Evolutionary conservation across 1,140 invertebrate genomes (phyloP), one percentile per base, ranked within the genome.

Genomic region (Halesus radiatus): DNA sequence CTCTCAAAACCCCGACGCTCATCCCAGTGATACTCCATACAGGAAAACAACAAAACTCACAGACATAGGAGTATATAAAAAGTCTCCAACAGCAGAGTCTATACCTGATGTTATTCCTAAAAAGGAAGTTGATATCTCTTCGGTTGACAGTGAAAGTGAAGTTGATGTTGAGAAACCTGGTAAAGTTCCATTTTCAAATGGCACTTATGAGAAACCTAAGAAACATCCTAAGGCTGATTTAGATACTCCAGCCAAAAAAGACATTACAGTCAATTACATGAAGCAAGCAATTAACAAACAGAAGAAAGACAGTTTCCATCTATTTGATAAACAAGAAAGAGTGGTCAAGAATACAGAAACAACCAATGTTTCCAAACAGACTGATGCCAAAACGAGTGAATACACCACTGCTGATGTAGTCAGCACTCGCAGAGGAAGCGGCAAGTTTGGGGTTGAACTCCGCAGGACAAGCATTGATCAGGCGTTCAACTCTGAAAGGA

Each of bases 391-490:
- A 32, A 66, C 18, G 20, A 60, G 18, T 73, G 68, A 56, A 22
- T 23, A 62, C 6, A 60, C 52, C 7, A 73, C 16, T 29, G 76
- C 74, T 26, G 81, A 83, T 56, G 64, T 76, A 83, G 84, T 88
- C 10, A 89, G 87, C 76, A 89, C 86, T 58, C 85, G 88, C 64
- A 86, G 89, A 76, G 89, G 90, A 7, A 88, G 89, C 75, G 92
- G 91, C 0, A 93, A 93, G 83, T 94, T 94, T 84, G 93, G 93
- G 50, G 91, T 94, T 26, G 91, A 91, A 79, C 87, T 93, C 26
- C 88, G 89, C 15, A 89, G 88, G 82, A 92, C 90, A 13, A 90
- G 90, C 79, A 88, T 88, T 4, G 89, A 90, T 66, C 86, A 88
- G 78, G 82, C 85, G 8, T 86, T 87, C 29, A 84, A 84, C 1